A percentile compares a stretch with the other conserved stretches of the same genome.
phyloP scores from a whole-genome alignment of 2,888 invertebrate species.

The Rhimphoctona megacephalus region DNA sequence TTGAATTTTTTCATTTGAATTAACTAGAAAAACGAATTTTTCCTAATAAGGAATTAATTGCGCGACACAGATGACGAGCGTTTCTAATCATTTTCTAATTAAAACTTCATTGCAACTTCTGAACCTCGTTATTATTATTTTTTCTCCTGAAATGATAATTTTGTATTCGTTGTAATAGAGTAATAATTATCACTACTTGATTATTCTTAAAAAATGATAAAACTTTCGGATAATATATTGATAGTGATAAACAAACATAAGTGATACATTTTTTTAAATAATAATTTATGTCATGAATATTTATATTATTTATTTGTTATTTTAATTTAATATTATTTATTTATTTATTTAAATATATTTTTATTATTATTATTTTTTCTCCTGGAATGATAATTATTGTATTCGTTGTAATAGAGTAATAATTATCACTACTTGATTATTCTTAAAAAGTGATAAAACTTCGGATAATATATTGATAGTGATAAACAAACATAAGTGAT shows the following conservation, averaged over 20 bases:
- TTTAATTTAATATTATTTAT: too few relatives aligned
- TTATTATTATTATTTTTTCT: too few relatives aligned
- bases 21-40: too few relatives aligned
- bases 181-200: neutral
- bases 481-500: neutral
- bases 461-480: neutral
- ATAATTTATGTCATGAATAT: too few relatives aligned
- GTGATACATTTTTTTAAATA: neutral
- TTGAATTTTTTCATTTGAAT: too few relatives aligned
- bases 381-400: neutral
- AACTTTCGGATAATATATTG: neutral
- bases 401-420: neutral
- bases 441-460: neutral
- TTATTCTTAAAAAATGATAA: neutral
- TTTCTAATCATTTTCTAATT: neutral
- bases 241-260: neutral
- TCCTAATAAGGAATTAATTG: too few relatives aligned
- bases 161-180: neutral
- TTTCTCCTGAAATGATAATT: neutral
- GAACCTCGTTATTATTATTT: neutral
- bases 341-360: too few relatives aligned
- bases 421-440: neutral
- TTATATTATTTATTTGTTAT: too few relatives aligned
- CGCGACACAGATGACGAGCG: neutral
- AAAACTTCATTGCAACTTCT: too few relatives aligned